Conservation (phyloP, 1,140 invertebrate genomes). For the Reticulitermes speratus region DNA sequence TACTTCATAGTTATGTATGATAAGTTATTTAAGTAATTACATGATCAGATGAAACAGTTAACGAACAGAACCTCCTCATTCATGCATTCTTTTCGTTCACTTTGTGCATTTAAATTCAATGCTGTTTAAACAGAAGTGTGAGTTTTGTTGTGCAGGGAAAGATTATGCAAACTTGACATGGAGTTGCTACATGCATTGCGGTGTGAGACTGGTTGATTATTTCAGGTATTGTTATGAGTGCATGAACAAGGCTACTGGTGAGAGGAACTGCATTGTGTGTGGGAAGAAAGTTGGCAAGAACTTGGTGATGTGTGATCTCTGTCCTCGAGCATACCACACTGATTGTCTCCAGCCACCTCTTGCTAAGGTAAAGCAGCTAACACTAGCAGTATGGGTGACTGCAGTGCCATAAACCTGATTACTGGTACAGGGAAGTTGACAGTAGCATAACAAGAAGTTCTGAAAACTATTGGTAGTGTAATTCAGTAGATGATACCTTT, state of each 20-base stretch:
- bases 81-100: too few species aligned
- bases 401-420: background rate
- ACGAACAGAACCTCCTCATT: too few species aligned
- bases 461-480: background rate
- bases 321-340: conserved; percentile 86
- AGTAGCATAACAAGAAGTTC: too few species aligned
- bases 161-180: too few species aligned
- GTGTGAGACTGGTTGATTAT: background rate
- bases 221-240: conserved; percentile 92
- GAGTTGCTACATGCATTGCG: too few species aligned
- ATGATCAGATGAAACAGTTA: too few species aligned
- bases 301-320: conserved; percentile 81
- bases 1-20: too few species aligned
- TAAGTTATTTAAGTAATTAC: too few species aligned
- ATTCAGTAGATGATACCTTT: background rate
- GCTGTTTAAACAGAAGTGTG: too few species aligned
- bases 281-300: conserved; percentile 77
- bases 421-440: too few species aligned
- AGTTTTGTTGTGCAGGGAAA: too few species aligned
- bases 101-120: too few species aligned
- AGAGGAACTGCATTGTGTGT: conserved; percentile 85
- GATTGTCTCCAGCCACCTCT: conserved; percentile 89
- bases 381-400: background rate
- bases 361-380: conserved; percentile 64
- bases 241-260: conserved; percentile 91